Evolutionary conservation across 2,888 invertebrate species (phyloP).

Genomic region (Kryphioiulus occultus): DNA sequence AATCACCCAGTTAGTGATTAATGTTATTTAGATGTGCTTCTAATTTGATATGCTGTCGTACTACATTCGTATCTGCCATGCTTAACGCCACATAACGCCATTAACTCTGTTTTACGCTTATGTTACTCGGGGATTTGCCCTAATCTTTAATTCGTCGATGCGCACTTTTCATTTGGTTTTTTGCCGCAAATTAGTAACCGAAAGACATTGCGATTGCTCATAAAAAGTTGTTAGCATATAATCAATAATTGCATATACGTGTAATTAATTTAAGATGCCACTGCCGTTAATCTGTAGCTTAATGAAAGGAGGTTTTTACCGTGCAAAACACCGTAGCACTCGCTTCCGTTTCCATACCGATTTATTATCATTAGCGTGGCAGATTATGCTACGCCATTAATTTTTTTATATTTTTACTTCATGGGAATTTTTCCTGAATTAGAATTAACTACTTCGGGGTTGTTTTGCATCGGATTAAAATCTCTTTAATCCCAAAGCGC

Average conservation of each 20-base stretch:
- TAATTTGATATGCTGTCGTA: constrained; percentile 27
- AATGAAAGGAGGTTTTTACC: constrained; percentile 10
- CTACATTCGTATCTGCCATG: constrained; percentile 31
- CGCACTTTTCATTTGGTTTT: not conserved
- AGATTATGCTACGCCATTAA: not conserved
- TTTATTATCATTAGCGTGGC: constrained; percentile 36
- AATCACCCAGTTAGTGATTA: constrained; percentile 17
- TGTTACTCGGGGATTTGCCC: not conserved
- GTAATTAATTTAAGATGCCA: constrained; percentile 39
- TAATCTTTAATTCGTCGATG: not conserved
- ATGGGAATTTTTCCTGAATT: not conserved
- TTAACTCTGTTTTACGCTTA: constrained; percentile 8
- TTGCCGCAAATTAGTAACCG: not conserved
- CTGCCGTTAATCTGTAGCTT: constrained; percentile 12
- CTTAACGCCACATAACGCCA: constrained; percentile 40
- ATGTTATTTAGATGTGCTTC: not conserved
- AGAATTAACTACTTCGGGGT: not conserved
- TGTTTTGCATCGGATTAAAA: constrained; percentile 36
- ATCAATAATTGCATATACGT: constrained; percentile 36
- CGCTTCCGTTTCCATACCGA: not conserved
- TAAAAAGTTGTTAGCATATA: constrained; percentile 18
- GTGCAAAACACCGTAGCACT: not conserved
- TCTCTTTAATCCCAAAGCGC: constrained; percentile 2
- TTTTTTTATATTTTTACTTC: not conserved
- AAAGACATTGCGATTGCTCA: constrained; percentile 6